Conservation (phyloP, 2,113 vertebrate species). For the Sinocyclocheilus grahami region DNA sequence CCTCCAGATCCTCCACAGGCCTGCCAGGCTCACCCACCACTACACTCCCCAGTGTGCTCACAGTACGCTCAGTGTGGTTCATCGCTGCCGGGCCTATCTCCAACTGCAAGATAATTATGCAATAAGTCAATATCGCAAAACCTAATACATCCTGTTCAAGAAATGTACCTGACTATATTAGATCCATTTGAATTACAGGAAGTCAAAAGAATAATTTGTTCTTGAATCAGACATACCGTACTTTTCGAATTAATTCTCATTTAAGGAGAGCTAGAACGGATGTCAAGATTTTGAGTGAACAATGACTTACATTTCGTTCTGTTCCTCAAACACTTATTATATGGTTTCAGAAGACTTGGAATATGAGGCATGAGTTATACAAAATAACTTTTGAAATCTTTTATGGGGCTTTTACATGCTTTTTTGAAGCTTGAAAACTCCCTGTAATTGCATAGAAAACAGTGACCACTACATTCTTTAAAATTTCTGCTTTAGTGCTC, state of each 20-base stretch:
- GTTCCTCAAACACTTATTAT: neutral
- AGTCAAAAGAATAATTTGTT: neutral
- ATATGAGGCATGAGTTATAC: neutral
- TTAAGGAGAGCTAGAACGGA: neutral
- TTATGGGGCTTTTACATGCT: neutral
- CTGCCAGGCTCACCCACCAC: slow-evolving; percentile 79
- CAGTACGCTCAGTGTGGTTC: slow-evolving; percentile 75
- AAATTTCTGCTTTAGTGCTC: neutral
- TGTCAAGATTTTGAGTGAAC: neutral
- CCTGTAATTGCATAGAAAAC: neutral
- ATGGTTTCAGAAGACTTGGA: neutral
- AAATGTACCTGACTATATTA: neutral
- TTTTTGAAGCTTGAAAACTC: neutral
- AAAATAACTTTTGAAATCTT: neutral
- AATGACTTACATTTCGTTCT: neutral
- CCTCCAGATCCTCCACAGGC: slow-evolving; percentile 88
- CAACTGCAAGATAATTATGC: slow-evolving; percentile 65
- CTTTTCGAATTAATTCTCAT: neutral
- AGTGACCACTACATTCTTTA: neutral
- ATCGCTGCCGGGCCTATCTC: slow-evolving; percentile 78
- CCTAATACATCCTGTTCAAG: neutral
- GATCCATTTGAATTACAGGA: neutral
- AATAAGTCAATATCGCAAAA: neutral
- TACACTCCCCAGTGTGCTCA: slow-evolving; percentile 47
- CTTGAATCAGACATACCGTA: neutral